Percentiles rank a stretch among this genome's conserved stretches.
These are phyloP conservation scores for Caloenas nicobarica DNA, from an alignment of 2,113 vertebrate species.

Conservation along the genomic window DNA sequence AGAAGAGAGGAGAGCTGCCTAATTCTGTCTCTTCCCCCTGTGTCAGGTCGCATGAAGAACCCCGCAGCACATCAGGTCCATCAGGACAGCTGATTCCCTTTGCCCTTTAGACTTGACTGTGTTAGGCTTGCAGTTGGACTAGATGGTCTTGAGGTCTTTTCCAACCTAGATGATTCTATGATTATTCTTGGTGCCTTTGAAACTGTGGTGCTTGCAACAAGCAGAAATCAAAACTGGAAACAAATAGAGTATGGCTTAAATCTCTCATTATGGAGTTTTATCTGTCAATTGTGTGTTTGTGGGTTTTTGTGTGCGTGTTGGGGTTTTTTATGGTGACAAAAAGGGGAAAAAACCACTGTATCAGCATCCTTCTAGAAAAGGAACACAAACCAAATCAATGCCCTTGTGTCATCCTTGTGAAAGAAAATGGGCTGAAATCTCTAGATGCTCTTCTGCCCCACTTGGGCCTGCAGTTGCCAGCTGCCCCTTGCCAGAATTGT, in stretches of 20 bases:
- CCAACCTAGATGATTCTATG: neutral
- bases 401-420: fast-evolving
- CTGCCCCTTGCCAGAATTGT: neutral
- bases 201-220: neutral
- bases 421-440: neutral
- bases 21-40: neutral
- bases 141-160: neutral
- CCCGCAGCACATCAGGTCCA: neutral
- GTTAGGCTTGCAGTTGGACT: neutral
- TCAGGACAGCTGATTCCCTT: neutral
- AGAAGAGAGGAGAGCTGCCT: neutral
- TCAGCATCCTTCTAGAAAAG: neutral
- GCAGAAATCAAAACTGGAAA: neutral
- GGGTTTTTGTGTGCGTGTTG: no score
- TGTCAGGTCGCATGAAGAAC: neutral
- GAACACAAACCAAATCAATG: neutral
- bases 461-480: neutral
- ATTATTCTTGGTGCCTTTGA: neutral
- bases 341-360: no score
- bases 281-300: neutral
- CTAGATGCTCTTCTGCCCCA: neutral
- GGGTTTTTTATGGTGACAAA: neutral
- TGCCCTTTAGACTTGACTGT: neutral
- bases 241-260: neutral
- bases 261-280: neutral